Base-by-base conservation (phyloP, 2,888 invertebrate genomes). In the Ferrisia virgata region DNA sequence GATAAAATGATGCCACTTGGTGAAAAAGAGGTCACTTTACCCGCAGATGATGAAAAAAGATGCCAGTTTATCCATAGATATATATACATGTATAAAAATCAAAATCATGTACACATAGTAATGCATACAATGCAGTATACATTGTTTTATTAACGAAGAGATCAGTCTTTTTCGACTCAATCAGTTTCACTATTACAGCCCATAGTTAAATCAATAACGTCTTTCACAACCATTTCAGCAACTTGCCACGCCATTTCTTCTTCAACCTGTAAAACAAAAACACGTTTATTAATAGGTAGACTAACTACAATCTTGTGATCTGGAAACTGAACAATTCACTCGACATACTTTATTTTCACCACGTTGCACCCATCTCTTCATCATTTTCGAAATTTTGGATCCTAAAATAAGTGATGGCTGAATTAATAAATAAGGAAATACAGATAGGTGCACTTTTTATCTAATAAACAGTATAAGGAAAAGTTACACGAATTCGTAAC, bases 161-260 rank as follows among this genome's bases (percentile, higher is more conserved):
- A 22, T 53, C 31, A 33, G 82, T 82, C 82, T 69, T 85, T 85
- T 64, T 76, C 72, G 4, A 72, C 36, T 39, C n/a, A 81, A 58
- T 81, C 81, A 36, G 84, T 85, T 36, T 85, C 86, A 40, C 69
- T 33, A 31, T 80, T 43, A 28, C 86, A 87, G 85, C 90, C 90
- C 90, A 95, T 91, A 39, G 96, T 97, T 87, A 97, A 91, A 89
- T 92, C 95, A 64, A 96, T 97, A 85, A 98, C 94, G 90, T 98
- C 98, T 89, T 95, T 95, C 69, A 98, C 94, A 88, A 98, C 98
- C 95, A 97, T 97, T 89, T 96, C 96, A 33, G 98, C 98, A 86
- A 98, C 95, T 90, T 97, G 95, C 94, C 97, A 96, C 5, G 98
- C 98, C 91, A 98, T 94, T 89, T 98, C 97, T 89, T 98, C 97